Evolutionary conservation across 2,113 vertebrate species (phyloP).

Genomic region (Misgurnus mizolepis): DNA sequence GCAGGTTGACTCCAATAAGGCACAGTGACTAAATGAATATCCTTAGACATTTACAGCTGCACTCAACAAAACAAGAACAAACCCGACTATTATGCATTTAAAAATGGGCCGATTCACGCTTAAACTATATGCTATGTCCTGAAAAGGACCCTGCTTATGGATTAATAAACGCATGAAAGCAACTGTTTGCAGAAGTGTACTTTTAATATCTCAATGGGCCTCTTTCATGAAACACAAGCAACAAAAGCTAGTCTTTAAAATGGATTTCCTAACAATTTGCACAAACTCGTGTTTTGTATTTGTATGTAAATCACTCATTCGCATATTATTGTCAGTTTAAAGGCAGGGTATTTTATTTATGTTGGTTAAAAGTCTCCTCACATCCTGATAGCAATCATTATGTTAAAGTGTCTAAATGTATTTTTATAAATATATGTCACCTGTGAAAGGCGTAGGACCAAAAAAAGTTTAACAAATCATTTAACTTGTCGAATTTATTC

Average conservation of each 20-base stretch:
- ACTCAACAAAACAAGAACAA: conserved; percentile 47
- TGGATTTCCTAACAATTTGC: too few species aligned
- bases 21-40: conserved; percentile 74
- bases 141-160: conserved; percentile 26
- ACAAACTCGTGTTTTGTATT: too few species aligned
- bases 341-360: too few species aligned
- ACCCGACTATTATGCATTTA: conserved; percentile 48
- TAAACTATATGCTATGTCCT: conserved; percentile 55
- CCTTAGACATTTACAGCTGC: conserved; percentile 39
- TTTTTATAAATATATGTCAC: too few species aligned
- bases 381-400: too few species aligned
- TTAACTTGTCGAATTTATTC: too few species aligned
- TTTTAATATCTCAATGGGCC: conserved; percentile 58
- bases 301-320: too few species aligned
- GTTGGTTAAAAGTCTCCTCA: too few species aligned
- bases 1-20: conserved; percentile 71
- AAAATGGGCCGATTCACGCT: conserved; percentile 44
- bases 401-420: too few species aligned
- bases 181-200: conserved; percentile 60
- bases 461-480: too few species aligned
- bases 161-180: conserved; percentile 53
- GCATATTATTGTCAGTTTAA: too few species aligned
- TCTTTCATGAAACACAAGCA: conserved; percentile 46
- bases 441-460: too few species aligned
- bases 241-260: conserved; percentile 34